Evolutionary conservation across 2,113 vertebrate genomes (phyloP), one percentile per base, ranked within the genome.

Genomic region (Pluvialis apricaria): DNA sequence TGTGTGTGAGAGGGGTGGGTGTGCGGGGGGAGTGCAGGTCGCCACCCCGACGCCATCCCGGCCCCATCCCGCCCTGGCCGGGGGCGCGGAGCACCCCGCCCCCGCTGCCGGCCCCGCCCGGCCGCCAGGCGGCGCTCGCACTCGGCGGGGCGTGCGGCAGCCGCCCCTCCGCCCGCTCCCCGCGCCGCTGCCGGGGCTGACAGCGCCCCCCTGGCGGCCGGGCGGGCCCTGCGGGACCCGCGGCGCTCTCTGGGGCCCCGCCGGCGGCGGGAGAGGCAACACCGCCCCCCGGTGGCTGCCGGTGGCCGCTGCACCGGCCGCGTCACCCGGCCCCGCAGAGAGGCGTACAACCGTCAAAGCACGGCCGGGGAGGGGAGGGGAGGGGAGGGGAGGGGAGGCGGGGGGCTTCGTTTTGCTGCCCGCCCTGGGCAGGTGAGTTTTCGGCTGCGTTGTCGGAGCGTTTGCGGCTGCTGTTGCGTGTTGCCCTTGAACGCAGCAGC

Each of bases 41-140:
- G 3, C 3, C 11, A 34, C 0, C 7, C 13, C 38, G 7, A 9
- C n/a, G 4, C 29, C 51, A 3, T 16, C 20, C 10, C 25, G 4
- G 38, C 1, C 47, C 6, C 40, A 0, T 25, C 29, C 55, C 18
- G 6, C 38, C 26, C 45, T 16, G 32, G 18, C 12, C 13, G 7
- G 49, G 5, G 36, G 9, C 4, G 16, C 14, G 2, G 6, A 19
- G 24, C 38, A 28, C 11, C 6, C 71, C 54, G 15, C 22, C 3
- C 38, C 25, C 19, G 25, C 9, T 34, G 44, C 24, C 9, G 29
- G 29, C 10, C 5, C 3, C 58, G 36, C 45, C 73, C 15, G 2
- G 25, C 25, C 71, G 21, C 82, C 71, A 55, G 51, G 51, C 9
- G 86, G 58, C 58, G 76, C 49, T 40, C 57, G 18, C n/a, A n/a